Percentiles rank a stretch among this genome's conserved stretches.
Evolutionary conservation across 1,140 invertebrate genomes (phyloP).

Genomic region (Ladona fulva): DNA sequence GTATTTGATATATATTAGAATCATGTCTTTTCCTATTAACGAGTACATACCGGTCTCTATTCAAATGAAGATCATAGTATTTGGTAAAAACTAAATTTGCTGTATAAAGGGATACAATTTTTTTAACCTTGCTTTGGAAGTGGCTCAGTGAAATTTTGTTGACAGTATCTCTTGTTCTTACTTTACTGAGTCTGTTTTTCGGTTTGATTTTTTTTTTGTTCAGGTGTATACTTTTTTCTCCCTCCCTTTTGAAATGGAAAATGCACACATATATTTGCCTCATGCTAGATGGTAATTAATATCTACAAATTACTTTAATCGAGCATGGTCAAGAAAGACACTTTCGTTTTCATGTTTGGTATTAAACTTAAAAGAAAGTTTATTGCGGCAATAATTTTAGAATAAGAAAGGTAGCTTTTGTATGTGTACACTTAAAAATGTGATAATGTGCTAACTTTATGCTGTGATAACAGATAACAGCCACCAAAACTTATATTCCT

Average conservation of each 20-base stretch:
- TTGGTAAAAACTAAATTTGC: no score
- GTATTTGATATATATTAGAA: no score
- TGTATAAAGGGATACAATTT: no score
- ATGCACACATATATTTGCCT: no score
- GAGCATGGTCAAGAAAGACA: background rate
- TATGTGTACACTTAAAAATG: background rate
- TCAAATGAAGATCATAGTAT: no score
- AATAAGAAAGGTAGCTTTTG: background rate
- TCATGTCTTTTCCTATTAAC: no score
- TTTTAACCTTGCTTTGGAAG: no score
- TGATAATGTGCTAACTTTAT: background rate
- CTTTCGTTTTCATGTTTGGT: background rate
- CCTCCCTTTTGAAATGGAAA: no score
- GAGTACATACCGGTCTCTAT: no score
- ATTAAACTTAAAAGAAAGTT: background rate
- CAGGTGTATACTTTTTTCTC: background rate
- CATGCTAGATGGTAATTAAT: background rate
- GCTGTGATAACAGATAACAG: slow-evolving; percentile 2
- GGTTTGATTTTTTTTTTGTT: background rate
- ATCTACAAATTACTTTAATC: background rate
- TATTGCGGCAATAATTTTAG: background rate
- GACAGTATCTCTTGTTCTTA: no score
- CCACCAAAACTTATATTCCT: background rate
- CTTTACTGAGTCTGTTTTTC: background rate
- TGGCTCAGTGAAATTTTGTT: no score